These are phyloP conservation scores for Bagarius yarrelli DNA, from an alignment of 2,113 vertebrate species.

Conservation along the genomic window DNA sequence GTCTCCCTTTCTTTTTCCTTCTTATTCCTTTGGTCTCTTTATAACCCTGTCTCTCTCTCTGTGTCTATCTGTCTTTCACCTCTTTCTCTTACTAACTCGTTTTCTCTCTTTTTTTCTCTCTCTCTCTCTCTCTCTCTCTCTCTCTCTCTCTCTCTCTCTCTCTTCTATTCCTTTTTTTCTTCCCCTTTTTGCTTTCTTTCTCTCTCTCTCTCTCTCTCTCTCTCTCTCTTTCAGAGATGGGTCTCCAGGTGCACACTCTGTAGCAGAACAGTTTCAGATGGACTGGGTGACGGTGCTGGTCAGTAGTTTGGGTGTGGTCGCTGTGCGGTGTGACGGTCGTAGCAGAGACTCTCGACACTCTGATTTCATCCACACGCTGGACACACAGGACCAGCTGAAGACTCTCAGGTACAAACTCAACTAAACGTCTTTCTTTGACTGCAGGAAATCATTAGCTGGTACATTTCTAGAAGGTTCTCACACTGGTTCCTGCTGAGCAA, in stretches of 20 bases:
- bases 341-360: constrained; percentile 93
- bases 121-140: too few relatives aligned
- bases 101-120: too few relatives aligned
- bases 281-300: constrained; percentile 89
- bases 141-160: too few relatives aligned
- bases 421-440: not conserved
- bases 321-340: constrained; percentile 83
- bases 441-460: not conserved
- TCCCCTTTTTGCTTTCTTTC: not conserved
- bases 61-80: too few relatives aligned
- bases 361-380: constrained; percentile 83
- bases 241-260: constrained; percentile 84
- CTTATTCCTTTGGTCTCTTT: too few relatives aligned
- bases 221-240: constrained; percentile 73
- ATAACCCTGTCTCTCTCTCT: too few relatives aligned
- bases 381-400: constrained; percentile 85
- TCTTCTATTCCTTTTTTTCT: not conserved
- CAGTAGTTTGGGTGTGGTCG: constrained; percentile 84
- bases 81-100: too few relatives aligned
- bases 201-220: not conserved
- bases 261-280: constrained; percentile 82
- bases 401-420: constrained; percentile 76
- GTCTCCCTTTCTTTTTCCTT: too few relatives aligned
- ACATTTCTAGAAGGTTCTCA: not conserved
- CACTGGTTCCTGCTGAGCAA: not conserved